Percentiles rank a stretch among this genome's conserved stretches.
phyloP scores from a whole-genome alignment of 1,140 invertebrate species.

The Rhynchophorus ferrugineus region DNA sequence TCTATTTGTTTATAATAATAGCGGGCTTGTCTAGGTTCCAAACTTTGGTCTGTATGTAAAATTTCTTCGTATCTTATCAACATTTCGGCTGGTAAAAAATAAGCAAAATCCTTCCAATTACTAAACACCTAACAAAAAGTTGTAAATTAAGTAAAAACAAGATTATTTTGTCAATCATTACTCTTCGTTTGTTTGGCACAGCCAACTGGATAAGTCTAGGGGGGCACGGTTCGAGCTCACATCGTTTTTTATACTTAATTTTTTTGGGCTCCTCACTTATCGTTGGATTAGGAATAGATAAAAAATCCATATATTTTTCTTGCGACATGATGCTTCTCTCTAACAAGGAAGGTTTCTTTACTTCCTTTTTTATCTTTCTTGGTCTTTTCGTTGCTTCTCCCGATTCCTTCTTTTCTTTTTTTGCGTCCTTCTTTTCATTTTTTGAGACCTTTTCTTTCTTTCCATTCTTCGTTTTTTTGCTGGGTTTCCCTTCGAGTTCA shows the following conservation, averaged over 20 bases:
- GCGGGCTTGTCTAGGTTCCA: conserved; percentile 25
- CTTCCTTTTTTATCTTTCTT: conserved; percentile 2
- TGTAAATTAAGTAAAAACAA: neutral
- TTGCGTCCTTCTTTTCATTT: neutral
- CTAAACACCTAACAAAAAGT: conserved; percentile 15
- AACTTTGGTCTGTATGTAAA: conserved; percentile 27
- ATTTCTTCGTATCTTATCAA: conserved; percentile 27
- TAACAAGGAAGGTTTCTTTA: conserved; percentile 13
- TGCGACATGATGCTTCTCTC: conserved; percentile 25
- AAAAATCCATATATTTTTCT: conserved; percentile 26
- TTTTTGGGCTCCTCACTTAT: conserved; percentile 2
- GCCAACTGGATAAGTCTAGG: conserved; percentile 27
- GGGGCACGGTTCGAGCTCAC: conserved; percentile 26
- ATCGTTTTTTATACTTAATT: conserved; percentile 18
- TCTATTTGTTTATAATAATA: conserved; percentile 31
- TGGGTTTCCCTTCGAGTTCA: too few species aligned
- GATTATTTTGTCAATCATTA: neutral
- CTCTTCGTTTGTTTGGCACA: conserved; percentile 26
- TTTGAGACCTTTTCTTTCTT: neutral
- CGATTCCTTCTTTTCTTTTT: neutral
- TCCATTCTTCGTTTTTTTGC: too few species aligned
- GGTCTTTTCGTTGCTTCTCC: conserved; percentile 2
- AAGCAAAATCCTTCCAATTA: conserved; percentile 28
- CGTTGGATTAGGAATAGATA: conserved; percentile 23
- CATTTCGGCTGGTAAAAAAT: conserved; percentile 24